Conservation (phyloP, 2,113 vertebrate species). For the Carassius auratus region DNA sequence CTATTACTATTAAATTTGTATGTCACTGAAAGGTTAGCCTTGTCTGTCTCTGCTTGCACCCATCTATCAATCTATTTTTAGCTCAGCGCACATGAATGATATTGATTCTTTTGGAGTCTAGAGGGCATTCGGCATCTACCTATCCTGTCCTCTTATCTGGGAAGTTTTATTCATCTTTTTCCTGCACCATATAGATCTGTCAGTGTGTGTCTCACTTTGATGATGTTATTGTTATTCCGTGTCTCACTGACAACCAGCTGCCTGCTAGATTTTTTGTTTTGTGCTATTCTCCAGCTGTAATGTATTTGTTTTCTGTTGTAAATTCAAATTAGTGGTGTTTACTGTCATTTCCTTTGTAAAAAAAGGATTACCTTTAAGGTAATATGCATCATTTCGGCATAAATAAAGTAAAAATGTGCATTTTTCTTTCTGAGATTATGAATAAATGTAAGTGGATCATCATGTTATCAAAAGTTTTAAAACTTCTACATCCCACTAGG, state of each 20-base stretch:
- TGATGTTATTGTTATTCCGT: constrained; percentile 14
- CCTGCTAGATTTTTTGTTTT: background rate
- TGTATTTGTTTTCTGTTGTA: background rate
- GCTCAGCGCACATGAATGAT: constrained; percentile 17
- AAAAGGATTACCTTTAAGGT: too few relatives aligned
- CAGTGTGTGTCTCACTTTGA: background rate
- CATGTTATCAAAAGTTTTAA: background rate
- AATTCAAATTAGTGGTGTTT: background rate
- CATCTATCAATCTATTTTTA: constrained; percentile 49
- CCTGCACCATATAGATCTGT: background rate
- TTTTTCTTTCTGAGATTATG: background rate
- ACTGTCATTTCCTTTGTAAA: background rate
- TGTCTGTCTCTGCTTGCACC: constrained; percentile 55
- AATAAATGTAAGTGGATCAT: background rate
- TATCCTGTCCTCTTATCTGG: constrained; percentile 23
- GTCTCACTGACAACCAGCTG: background rate
- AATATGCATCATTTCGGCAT: background rate
- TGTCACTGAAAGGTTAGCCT: constrained; percentile 48
- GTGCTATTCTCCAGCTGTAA: background rate
- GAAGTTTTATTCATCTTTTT: constrained; percentile 32
- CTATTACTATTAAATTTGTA: constrained; percentile 55
- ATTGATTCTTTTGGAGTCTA: constrained; percentile 14
- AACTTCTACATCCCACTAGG: background rate
- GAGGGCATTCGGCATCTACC: constrained; percentile 4
- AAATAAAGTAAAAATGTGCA: background rate